Conservation (phyloP, 1,140 invertebrate genomes). For the Pectinophora gossypiella region DNA sequence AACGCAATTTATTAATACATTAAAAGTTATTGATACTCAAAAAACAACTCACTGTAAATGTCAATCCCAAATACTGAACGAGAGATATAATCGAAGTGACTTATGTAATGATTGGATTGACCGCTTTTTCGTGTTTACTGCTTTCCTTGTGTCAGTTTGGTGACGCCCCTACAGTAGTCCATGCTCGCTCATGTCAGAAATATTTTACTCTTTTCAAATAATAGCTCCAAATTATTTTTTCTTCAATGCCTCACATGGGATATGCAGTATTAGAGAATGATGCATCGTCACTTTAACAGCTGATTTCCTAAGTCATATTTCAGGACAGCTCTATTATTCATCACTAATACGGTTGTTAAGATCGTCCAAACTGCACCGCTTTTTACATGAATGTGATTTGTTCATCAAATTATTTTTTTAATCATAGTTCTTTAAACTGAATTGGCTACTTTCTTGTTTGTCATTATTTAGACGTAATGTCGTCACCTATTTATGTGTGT, state of each 20-base stretch:
- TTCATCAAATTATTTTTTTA: conserved; percentile 12
- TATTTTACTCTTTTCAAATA: conserved; percentile 71
- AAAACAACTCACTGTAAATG: conserved; percentile 70
- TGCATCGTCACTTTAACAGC: conserved; percentile 75
- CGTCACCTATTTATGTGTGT: conserved; percentile 13
- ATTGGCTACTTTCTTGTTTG: conserved; percentile 15
- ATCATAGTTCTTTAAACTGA: background rate
- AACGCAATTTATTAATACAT: conserved; percentile 28
- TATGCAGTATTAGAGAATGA: conserved; percentile 74
- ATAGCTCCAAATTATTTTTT: conserved; percentile 71
- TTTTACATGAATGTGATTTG: conserved; percentile 25
- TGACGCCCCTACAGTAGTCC: conserved; percentile 74
- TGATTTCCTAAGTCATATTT: conserved; percentile 72
- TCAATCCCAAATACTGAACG: conserved; percentile 41
- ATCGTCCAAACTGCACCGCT: conserved; percentile 61
- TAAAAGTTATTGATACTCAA: conserved; percentile 62
- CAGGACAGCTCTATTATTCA: conserved; percentile 75
- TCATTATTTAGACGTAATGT: conserved; percentile 9
- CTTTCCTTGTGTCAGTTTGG: conserved; percentile 77
- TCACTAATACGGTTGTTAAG: conserved; percentile 60
- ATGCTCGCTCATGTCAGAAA: conserved; percentile 72
- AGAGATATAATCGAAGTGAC: conserved; percentile 50
- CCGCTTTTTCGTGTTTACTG: conserved; percentile 76
- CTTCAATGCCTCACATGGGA: conserved; percentile 72
- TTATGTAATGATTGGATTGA: conserved; percentile 75